phyloP scores from a whole-genome alignment of 2,888 invertebrate species.

The Uropetala carovei region DNA sequence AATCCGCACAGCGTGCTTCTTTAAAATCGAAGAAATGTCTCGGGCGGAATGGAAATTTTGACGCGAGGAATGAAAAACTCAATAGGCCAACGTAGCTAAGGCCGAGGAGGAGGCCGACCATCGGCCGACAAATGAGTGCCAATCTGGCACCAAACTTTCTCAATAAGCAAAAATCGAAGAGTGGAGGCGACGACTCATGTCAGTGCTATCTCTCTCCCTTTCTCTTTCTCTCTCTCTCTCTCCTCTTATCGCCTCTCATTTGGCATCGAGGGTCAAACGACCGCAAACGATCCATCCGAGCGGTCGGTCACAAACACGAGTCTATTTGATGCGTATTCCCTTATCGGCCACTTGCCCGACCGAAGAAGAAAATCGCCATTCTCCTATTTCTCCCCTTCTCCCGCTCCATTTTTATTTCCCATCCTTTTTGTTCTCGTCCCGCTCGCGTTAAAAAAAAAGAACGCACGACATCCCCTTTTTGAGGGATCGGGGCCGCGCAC shows the following conservation, averaged over 20 bases:
- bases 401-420: neutral
- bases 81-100: no score
- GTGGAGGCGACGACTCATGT: neutral
- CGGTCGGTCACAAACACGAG: conserved; percentile 33
- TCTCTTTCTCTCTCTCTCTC: neutral
- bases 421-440: neutral
- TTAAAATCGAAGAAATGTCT: no score
- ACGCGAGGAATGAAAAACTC: no score
- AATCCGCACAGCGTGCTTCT: no score
- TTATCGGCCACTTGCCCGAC: neutral
- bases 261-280: neutral
- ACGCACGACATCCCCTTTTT: neutral
- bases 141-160: no score
- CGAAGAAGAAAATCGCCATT: neutral
- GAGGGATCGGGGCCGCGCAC: neutral
- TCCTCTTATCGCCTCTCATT: neutral
- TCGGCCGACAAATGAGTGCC: no score
- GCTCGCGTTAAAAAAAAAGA: conserved; percentile 25
- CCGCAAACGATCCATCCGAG: conserved; percentile 14
- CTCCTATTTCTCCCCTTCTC: neutral
- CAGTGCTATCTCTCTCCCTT: no score
- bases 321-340: conserved; percentile 15
- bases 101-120: no score
- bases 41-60: no score
- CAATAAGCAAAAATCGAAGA: neutral